Base-by-base conservation (phyloP, 2,113 vertebrate genomes). In the Perognathus longimembris region DNA sequence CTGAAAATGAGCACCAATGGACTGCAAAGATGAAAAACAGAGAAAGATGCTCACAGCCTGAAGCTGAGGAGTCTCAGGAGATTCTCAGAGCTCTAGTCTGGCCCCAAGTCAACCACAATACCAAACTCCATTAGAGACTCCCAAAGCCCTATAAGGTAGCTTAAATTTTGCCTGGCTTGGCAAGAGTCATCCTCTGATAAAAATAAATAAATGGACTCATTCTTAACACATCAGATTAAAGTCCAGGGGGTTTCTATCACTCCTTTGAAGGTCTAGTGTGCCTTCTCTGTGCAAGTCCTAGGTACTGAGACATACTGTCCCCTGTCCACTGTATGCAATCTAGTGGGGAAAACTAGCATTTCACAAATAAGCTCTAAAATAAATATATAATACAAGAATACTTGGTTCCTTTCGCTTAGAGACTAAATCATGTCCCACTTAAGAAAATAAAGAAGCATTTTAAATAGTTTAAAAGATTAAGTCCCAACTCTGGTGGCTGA, bases 401-500 rank as follows among this genome's bases (percentile, higher is more conserved):
- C 84, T 73, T 54, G 45, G 38, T 45, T 84, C 61, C 12, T 85
- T 90, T 93, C 34, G 18, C 79, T 40, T 61, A 93, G 90, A 90
- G 66, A 54, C 85, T 73, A 66, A 83, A 64, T 83, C 54, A 54
- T 69, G 20, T 63, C 83, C 32, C n/a, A 22, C 77, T 80, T 38
- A 61, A 57, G 38, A 85, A 89, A 80, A 71, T 59, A n/a, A 82
- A 92, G 81, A 76, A 78, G 30, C 38, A 67, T 77, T 79, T 69
- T 93, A 77, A 78, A 70, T 81, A 69, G 50, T 63, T 79, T 75
- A 81, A 87, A 83, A 93, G 74, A 38, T 88, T 74, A 95, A 89
- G 78, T n/a, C 21, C 66, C 34, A 20, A 71, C 61, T 54, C 15
- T 14, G 50, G 50, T 54, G 50, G 50, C 14, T 54, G 12, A 54